Evolutionary conservation across 2,797 vertebrate species (phyloP), one percentile per base, ranked within the genome.

Genomic region (Leucoraja ocellata): DNA sequence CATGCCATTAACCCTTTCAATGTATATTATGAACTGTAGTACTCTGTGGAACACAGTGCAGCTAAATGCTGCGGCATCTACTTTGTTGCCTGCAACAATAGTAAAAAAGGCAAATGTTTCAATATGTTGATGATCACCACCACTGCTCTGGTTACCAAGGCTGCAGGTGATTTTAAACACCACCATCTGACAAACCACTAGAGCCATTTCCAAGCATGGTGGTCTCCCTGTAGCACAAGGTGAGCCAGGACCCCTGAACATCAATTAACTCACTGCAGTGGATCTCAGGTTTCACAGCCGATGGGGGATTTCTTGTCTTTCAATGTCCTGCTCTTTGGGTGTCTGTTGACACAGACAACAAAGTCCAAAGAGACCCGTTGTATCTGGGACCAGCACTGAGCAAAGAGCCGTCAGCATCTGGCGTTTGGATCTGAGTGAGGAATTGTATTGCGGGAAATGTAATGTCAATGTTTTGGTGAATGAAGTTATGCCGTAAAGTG

Each of bases 71-170:
- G 76, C 68, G 71, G 76, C 25, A 76, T 74, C 90, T 74, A 92
- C 90, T 92, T 92, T 92, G 68, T 73, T 92, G 68, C 90, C 71
- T 76, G 90, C 90, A 74, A 92, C 90, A 92, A 74, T 68, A 36
- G 63, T 73, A 73, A 73, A 73, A 74, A 73, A 76, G 90, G 68
- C 90, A 88, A 91, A 92, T 74, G 76, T 54, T 92, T 54, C 71
- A n/a, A 36, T 58, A 74, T 16, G 16, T 9, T 74, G 39, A 92
- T 32, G 71, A 74, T 76, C 39, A 92, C 21, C 23, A 58, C 25
- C 39, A 21, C 84, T 88, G 61, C n/a, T 88, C 71, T 54, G 90
- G n/a, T 68, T 54, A 54, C 71, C 39, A 39, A 92, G 73, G 21
- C 90, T 92, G 46, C 90, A 92, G 76, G 71, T 74, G 54, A 76